phyloP scores from a whole-genome alignment of 2,797 vertebrate genomes.

The Fratercula arctica region DNA sequence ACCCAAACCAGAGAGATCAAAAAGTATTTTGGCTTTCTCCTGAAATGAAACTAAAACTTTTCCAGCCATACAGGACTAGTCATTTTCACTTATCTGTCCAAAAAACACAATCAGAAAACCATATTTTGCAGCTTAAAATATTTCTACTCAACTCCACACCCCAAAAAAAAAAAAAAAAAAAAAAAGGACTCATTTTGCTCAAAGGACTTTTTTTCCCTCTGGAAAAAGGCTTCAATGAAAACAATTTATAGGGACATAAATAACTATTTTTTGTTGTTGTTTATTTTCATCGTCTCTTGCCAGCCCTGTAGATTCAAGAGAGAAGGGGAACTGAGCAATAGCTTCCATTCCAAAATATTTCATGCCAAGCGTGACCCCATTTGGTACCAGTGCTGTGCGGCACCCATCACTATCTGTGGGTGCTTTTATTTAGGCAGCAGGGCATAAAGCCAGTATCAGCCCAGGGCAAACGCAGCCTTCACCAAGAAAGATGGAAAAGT shows the following conservation, averaged over 20 bases:
- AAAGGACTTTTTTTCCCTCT: not conserved
- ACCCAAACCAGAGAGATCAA: not conserved
- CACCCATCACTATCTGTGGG: too few relatives aligned
- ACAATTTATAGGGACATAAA: not conserved
- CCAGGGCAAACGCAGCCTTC: not conserved
- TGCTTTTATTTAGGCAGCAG: not conserved
- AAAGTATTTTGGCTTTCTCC: not conserved
- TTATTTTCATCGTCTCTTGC: not conserved
- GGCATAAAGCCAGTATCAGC: not conserved
- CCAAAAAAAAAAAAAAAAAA: not conserved
- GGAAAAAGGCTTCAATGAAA: not conserved
- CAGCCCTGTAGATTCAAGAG: not conserved
- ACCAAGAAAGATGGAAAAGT: not conserved
- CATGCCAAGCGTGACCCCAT: rapidly evolving
- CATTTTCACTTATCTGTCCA: not conserved
- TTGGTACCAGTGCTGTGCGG: not conserved
- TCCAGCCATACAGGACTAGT: not conserved
- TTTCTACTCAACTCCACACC: not conserved
- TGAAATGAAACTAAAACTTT: not conserved
- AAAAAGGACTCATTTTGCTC: not conserved
- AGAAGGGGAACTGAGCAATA: not conserved
- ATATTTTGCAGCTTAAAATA: not conserved
- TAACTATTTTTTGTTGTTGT: not conserved
- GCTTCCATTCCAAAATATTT: not conserved
- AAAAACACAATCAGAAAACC: not conserved